phyloP scores from a whole-genome alignment of 2,113 vertebrate species.

The Platichthys stellatus region DNA sequence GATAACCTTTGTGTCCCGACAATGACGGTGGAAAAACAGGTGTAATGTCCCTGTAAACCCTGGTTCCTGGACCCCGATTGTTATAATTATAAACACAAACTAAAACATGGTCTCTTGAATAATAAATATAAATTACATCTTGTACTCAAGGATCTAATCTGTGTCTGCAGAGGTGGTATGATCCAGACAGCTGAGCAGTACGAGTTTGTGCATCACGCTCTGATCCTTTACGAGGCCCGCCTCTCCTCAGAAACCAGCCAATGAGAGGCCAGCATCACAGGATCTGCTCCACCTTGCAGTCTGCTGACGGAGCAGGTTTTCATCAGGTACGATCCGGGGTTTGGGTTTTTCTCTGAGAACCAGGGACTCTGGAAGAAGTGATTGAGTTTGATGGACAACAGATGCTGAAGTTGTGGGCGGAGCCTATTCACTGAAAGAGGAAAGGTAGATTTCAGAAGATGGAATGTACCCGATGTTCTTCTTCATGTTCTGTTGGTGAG shows the following conservation, averaged over 20 bases:
- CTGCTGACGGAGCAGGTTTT: no score
- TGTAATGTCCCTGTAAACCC: no score
- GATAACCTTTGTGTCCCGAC: no score
- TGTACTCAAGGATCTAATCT: neutral
- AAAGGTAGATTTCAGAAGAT: slow-evolving; percentile 74
- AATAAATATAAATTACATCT: no score
- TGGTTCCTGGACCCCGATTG: no score
- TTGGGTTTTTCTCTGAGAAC: neutral
- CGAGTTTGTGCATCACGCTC: slow-evolving; percentile 95
- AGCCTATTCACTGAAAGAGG: slow-evolving; percentile 50
- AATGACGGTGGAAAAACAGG: no score
- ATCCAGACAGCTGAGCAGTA: slow-evolving; percentile 99
- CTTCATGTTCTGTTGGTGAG: slow-evolving; percentile 7
- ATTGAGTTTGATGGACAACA: slow-evolving; percentile 30
- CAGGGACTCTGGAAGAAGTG: neutral
- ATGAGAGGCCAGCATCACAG: slow-evolving; percentile 70
- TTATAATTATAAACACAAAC: no score
- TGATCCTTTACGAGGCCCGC: slow-evolving; percentile 90
- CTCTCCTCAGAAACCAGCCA: slow-evolving; percentile 87
- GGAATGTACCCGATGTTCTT: slow-evolving; percentile 62
- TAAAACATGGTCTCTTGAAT: no score
- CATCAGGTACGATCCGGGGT: slow-evolving; percentile 1
- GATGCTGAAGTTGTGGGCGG: slow-evolving; percentile 26
- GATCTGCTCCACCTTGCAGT: no score
- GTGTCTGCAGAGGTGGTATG: slow-evolving; percentile 90